phyloP scores from a whole-genome alignment of 2,888 invertebrate genomes.

The Pecten maximus region DNA sequence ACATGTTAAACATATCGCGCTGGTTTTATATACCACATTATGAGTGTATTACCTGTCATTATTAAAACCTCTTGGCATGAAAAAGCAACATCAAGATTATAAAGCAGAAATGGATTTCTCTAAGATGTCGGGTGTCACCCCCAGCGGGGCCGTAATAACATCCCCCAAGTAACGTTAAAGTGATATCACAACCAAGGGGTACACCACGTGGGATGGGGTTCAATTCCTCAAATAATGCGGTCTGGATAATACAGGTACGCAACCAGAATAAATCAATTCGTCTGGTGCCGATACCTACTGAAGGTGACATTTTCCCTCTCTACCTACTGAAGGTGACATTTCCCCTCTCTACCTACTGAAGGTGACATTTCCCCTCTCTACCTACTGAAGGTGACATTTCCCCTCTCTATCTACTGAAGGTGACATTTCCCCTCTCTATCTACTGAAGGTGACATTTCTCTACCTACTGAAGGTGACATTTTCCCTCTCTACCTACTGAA shows the following conservation, averaged over 20 bases:
- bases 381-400: too few relatives aligned
- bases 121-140: background rate
- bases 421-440: too few relatives aligned
- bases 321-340: too few relatives aligned
- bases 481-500: too few relatives aligned
- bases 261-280: background rate
- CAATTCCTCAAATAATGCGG: background rate
- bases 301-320: too few relatives aligned
- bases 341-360: too few relatives aligned
- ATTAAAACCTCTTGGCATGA: background rate
- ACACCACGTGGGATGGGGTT: background rate
- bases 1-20: background rate
- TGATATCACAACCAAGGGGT: background rate
- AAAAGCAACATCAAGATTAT: background rate
- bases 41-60: slow-evolving; percentile 12
- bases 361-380: too few relatives aligned
- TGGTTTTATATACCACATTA: background rate
- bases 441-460: too few relatives aligned
- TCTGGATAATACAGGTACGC: background rate
- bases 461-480: too few relatives aligned
- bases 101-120: background rate
- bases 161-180: background rate
- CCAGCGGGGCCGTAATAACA: background rate
- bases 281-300: background rate
- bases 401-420: too few relatives aligned